Base-by-base conservation (phyloP, 2,797 vertebrate species). In the Arremon aurantiirostris region DNA sequence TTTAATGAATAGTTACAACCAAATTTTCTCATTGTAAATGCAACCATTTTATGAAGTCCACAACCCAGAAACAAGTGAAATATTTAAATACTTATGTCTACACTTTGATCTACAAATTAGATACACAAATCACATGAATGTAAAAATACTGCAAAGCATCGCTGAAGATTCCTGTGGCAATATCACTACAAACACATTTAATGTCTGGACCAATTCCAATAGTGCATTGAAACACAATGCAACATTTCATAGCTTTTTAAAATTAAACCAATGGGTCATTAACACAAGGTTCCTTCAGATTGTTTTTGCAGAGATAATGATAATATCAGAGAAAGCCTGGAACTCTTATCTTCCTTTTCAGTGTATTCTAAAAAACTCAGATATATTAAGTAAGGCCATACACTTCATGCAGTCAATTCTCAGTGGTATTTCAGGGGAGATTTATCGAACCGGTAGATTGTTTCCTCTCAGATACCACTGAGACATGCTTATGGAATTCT, bases 371-470 rank as follows among this genome's bases (percentile, higher is more conserved):
- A 93, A 93, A 88, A 75, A 60, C 32, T 59, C 61, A 89, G 41
- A 73, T 86, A 18, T 69, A 95, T 96, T 83, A 95, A 93, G 75
- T 75, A 78, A 66, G 82, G 52, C 76, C 57, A 65, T 70, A 61
- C 19, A 69, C 85, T 94, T 90, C 73, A 82, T 81, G 90, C 82
- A 96, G 76, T 77, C 79, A 96, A 73, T 78, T 97, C 97, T 94
- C 97, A 63, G 47, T 23, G 53, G 95, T 92, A 88, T 95, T 97
- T 94, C 96, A 95, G 90, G 50, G 89, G 92, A 96, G 96, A 97
- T 95, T 96, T 97, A 97, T 97, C 2, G 73, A 98, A 96, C 96
- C 78, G 91, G 92, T 96, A 93, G 90, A 97, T 88, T 95, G 95
- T 96, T 97, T 97, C 96, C 93, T 95, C 87, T 95, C 94, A 94